A percentile compares a stretch with the other conserved stretches of the same genome.
Evolutionary conservation across 2,888 invertebrate genomes (phyloP).

Genomic region (Platerodrilus igneus): DNA sequence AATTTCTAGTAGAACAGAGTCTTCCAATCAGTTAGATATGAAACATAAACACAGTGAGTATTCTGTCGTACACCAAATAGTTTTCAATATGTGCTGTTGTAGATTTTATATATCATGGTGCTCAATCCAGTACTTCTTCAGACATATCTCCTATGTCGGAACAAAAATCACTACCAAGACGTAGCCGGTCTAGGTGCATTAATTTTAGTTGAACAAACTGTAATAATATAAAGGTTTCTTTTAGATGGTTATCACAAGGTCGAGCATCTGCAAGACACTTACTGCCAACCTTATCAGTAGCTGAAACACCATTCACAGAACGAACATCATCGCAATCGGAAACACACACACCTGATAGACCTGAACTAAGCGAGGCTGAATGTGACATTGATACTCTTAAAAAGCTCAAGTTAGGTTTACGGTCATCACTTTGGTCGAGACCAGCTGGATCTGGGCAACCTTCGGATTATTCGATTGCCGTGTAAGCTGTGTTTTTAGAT

Average conservation of each 20-base stretch:
- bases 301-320: slow-evolving; percentile 54
- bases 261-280: slow-evolving; percentile 53
- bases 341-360: slow-evolving; percentile 50
- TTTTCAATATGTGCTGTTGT: slow-evolving; percentile 35
- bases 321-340: slow-evolving; percentile 41
- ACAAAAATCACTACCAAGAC: slow-evolving; percentile 68
- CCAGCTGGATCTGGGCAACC: slow-evolving; percentile 58
- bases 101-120: slow-evolving; percentile 72
- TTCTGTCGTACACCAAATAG: not conserved
- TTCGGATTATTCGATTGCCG: slow-evolving; percentile 71
- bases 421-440: slow-evolving; percentile 67
- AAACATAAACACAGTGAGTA: slow-evolving; percentile 67
- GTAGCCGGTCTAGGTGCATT: slow-evolving; percentile 66
- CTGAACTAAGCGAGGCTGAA: slow-evolving; percentile 65
- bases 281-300: slow-evolving; percentile 59
- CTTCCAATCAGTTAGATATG: slow-evolving; percentile 68
- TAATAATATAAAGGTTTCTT: slow-evolving; percentile 25
- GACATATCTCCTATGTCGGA: slow-evolving; percentile 75
- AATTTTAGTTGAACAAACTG: too few relatives aligned
- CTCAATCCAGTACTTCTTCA: slow-evolving; percentile 71
- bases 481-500: slow-evolving; percentile 49
- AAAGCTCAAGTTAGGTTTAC: slow-evolving; percentile 65
- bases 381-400: slow-evolving; percentile 71
- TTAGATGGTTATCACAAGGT: slow-evolving; percentile 51
- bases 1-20: slow-evolving; percentile 69